Evolutionary conservation across 2,113 vertebrate genomes (phyloP).

Genomic region (Uropsilus gracilis): DNA sequence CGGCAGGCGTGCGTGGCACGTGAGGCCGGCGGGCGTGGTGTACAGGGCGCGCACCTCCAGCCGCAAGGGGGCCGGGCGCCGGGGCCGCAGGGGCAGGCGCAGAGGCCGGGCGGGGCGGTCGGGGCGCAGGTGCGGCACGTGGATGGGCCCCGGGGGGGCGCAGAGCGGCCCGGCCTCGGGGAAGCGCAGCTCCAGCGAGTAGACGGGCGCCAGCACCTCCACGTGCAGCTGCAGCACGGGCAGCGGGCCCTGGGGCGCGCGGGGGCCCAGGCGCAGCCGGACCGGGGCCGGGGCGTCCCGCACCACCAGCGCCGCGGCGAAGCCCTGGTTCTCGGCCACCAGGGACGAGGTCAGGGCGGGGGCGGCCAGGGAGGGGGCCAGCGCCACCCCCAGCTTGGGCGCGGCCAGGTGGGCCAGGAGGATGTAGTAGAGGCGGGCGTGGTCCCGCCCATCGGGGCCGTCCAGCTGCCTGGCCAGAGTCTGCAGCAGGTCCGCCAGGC

Average conservation of each 20-base stretch:
- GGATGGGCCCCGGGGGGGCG: constrained; percentile 84
- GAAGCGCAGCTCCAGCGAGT: constrained; percentile 90
- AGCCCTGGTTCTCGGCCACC: constrained; percentile 89
- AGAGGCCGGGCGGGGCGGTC: constrained; percentile 79
- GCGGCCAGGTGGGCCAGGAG: constrained; percentile 89
- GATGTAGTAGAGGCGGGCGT: constrained; percentile 91
- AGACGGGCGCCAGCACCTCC: constrained; percentile 83
- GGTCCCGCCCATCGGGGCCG: constrained; percentile 91
- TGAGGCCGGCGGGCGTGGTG: constrained; percentile 85
- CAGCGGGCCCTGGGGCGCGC: accelerated
- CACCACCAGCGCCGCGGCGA: constrained; percentile 85
- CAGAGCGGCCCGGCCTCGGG: constrained; percentile 83
- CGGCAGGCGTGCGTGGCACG: constrained; percentile 86
- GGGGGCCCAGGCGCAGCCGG: constrained; percentile 69
- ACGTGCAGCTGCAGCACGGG: constrained; percentile 75
- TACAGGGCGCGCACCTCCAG: constrained; percentile 87
- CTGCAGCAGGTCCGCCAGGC: constrained; percentile 89
- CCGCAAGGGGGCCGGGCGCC: constrained; percentile 84
- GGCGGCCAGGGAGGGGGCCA: constrained; percentile 82
- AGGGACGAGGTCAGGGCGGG: constrained; percentile 87
- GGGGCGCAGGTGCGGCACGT: constrained; percentile 86
- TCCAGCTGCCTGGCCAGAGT: constrained; percentile 84
- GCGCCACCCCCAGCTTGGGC: constrained; percentile 87
- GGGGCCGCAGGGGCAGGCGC: constrained; percentile 85
- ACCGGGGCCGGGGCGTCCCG: constrained; percentile 82